Percentiles rank a stretch among this genome's conserved stretches.
phyloP scores from a whole-genome alignment of 2,113 vertebrate genomes.

The Alectura lathami region DNA sequence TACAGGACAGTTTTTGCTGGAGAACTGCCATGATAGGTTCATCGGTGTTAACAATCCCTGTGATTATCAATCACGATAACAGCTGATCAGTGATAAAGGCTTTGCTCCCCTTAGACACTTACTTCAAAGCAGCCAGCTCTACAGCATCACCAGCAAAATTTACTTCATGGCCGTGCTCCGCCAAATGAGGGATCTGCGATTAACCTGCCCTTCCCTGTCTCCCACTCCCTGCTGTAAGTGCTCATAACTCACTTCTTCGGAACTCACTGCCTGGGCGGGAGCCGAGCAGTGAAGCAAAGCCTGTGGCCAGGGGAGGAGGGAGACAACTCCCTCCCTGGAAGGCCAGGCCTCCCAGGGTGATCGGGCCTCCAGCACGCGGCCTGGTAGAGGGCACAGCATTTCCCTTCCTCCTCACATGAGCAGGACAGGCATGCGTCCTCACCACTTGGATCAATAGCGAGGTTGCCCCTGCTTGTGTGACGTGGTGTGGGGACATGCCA shows the following conservation, averaged over 20 bases:
- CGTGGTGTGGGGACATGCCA: background rate
- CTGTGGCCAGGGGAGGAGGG: background rate
- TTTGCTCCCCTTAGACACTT: background rate
- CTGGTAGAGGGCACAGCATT: background rate
- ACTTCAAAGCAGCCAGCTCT: background rate
- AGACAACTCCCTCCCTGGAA: background rate
- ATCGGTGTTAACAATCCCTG: background rate
- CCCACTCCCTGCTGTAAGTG: background rate
- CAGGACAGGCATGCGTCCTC: background rate
- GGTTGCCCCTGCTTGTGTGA: background rate
- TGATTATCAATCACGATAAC: background rate
- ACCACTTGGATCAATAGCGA: background rate
- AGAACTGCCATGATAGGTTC: background rate
- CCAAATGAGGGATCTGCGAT: background rate
- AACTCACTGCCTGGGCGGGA: background rate
- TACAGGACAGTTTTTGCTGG: background rate
- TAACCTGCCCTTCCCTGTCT: background rate
- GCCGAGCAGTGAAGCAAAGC: background rate
- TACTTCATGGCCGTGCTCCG: background rate
- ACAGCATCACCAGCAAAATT: background rate
- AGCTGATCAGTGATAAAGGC: background rate
- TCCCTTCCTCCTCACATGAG: background rate
- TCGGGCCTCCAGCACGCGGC: background rate
- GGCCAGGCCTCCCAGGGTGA: background rate
- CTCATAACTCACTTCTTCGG: rapidly evolving